phyloP scores from a whole-genome alignment of 2,797 vertebrate species.

The Arrhamphus sclerolepis region DNA sequence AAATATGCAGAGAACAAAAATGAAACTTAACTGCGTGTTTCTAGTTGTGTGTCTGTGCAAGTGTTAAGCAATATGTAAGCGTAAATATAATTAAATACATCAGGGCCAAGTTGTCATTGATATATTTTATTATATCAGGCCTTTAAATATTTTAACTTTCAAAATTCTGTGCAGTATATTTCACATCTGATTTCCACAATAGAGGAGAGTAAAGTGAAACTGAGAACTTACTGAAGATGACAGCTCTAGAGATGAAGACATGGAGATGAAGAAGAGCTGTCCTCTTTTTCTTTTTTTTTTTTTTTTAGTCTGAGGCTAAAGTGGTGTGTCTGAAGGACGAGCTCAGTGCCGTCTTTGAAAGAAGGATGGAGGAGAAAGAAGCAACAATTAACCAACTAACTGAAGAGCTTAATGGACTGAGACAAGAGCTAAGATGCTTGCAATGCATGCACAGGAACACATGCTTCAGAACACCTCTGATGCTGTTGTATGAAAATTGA shows the following conservation, averaged over 20 bases:
- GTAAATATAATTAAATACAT: too few species aligned
- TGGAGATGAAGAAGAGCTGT: slow-evolving; percentile 6
- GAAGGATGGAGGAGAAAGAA: slow-evolving; percentile 32
- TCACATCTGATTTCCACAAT: too few species aligned
- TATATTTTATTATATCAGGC: too few species aligned
- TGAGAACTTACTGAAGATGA: not conserved
- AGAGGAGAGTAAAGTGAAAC: not conserved
- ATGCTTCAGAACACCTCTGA: not conserved
- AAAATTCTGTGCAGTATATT: too few species aligned
- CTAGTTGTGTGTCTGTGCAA: too few species aligned
- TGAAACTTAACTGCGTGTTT: too few species aligned
- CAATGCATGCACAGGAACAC: not conserved
- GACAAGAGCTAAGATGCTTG: slow-evolving; percentile 27
- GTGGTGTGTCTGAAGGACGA: slow-evolving; percentile 28
- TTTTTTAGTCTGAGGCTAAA: slow-evolving; percentile 41
- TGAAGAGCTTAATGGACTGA: slow-evolving; percentile 34
- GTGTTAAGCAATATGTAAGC: too few species aligned
- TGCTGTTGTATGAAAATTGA: not conserved
- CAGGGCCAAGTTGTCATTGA: too few species aligned
- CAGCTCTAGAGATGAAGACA: slow-evolving; percentile 3
- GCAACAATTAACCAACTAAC: slow-evolving; percentile 32
- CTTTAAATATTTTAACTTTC: too few species aligned
- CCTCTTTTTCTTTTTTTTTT: too few species aligned
- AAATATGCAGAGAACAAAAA: too few species aligned
- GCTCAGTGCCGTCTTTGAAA: slow-evolving; percentile 8